These are phyloP conservation scores for Todus mexicanus DNA, from an alignment of 2,797 vertebrate species.

Conservation along the genomic window DNA sequence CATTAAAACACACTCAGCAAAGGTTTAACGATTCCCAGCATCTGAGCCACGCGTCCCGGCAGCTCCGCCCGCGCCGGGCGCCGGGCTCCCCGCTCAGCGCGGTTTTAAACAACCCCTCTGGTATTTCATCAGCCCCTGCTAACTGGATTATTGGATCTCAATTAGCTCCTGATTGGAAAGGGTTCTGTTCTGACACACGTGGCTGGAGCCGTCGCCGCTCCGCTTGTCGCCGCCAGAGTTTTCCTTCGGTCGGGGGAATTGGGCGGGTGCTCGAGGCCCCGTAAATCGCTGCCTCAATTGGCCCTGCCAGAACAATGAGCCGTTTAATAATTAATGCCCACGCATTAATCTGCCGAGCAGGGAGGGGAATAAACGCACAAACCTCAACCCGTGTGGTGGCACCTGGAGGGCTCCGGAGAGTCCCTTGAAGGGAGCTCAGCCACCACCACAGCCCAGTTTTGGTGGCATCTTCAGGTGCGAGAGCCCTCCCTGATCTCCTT, in stretches of 20 bases:
- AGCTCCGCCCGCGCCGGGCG: not conserved
- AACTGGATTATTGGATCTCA: slow-evolving; percentile 16
- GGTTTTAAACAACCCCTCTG: not conserved
- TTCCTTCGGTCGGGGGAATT: not conserved
- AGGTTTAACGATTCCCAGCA: slow-evolving; percentile 44
- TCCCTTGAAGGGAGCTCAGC: not conserved
- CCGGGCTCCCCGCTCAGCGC: not conserved
- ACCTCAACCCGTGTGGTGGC: not conserved
- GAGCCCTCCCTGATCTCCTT: fast-evolving
- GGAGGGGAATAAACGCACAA: not conserved
- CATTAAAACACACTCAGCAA: slow-evolving; percentile 51
- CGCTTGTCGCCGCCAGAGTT: not conserved
- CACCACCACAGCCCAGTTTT: not conserved
- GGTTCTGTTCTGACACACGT: not conserved
- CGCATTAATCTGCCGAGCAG: not conserved
- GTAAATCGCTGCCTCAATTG: slow-evolving; percentile 13
- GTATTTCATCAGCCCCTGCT: slow-evolving; percentile 1
- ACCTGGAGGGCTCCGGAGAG: not conserved
- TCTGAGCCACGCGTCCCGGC: not conserved
- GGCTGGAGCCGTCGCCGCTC: not conserved
- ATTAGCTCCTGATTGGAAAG: not conserved
- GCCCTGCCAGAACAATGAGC: slow-evolving; percentile 8
- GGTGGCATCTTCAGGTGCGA: fast-evolving
- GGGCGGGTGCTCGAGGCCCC: not conserved
- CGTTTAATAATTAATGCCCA: slow-evolving; percentile 28